Evolutionary conservation across 2,888 invertebrate genomes (phyloP).

Genomic region (Plebejus melissa): DNA sequence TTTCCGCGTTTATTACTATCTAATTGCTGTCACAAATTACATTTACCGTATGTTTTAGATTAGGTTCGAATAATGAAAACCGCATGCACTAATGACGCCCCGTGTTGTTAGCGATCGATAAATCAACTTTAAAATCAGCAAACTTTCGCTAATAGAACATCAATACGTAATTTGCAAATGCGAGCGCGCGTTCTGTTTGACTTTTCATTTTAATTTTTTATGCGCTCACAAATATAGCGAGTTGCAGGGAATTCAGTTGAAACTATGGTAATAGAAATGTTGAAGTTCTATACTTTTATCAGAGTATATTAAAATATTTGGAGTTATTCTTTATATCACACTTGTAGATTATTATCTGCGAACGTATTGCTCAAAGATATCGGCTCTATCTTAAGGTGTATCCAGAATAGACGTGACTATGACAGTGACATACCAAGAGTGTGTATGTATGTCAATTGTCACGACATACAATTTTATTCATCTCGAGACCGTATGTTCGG

Average conservation of each 20-base stretch:
- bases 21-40: conserved; percentile 30
- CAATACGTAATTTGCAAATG: conserved; percentile 23
- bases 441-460: not conserved
- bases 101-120: conserved; percentile 27
- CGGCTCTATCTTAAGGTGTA: too few relatives aligned
- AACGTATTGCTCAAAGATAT: not conserved
- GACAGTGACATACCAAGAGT: not conserved
- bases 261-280: not conserved
- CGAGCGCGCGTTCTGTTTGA: conserved; percentile 20
- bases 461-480: not conserved
- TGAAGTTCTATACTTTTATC: not conserved
- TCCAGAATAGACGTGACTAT: not conserved
- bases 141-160: conserved; percentile 26
- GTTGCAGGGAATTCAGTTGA: not conserved
- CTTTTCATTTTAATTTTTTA: conserved; percentile 20
- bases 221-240: not conserved
- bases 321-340: not conserved
- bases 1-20: conserved; percentile 28
- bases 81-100: conserved; percentile 36
- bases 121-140: conserved; percentile 25
- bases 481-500: not conserved
- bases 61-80: conserved; percentile 34
- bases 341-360: not conserved
- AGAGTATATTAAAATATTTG: not conserved
- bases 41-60: conserved; percentile 30